Evolutionary conservation across 2,888 invertebrate genomes (phyloP).

Genomic region (Lumbricus terrestris): DNA sequence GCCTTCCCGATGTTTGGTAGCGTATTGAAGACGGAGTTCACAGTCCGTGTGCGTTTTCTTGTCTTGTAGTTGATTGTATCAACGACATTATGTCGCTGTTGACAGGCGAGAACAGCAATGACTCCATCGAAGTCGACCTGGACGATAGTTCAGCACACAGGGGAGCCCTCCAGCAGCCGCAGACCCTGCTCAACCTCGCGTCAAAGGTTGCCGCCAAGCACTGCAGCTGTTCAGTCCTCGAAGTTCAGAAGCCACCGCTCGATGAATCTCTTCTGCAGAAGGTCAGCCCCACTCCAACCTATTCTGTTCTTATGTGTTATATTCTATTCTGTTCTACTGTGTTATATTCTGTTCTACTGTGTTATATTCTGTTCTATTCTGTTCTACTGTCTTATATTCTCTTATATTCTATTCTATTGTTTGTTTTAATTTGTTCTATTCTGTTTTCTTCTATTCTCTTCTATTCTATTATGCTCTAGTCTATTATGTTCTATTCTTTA

Average conservation of each 20-base stretch:
- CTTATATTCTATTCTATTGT: too few relatives aligned
- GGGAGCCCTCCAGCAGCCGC: background rate
- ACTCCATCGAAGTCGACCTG: constrained; percentile 17
- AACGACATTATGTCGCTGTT: constrained; percentile 21
- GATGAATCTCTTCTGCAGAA: constrained; percentile 36
- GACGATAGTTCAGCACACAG: background rate
- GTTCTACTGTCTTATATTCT: too few relatives aligned
- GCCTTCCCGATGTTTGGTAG: background rate
- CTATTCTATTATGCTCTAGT: too few relatives aligned
- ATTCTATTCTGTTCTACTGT: too few relatives aligned
- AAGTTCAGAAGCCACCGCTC: constrained; percentile 32
- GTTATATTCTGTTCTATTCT: too few relatives aligned
- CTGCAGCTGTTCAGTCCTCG: constrained; percentile 32
- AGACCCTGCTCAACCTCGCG: constrained; percentile 27
- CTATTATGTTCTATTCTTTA: too few relatives aligned
- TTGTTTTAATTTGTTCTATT: too few relatives aligned
- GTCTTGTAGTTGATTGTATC: constrained; percentile 18
- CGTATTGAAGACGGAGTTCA: background rate
- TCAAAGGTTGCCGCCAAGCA: constrained; percentile 27
- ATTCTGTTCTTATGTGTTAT: too few relatives aligned
- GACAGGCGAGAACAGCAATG: constrained; percentile 22
- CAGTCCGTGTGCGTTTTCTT: background rate
- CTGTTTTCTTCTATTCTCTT: too few relatives aligned
- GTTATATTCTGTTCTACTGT: too few relatives aligned
- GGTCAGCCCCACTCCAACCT: constrained; percentile 21